Evolutionary conservation across 2,888 invertebrate species (phyloP).

Genomic region (Thymelicus lineola): DNA sequence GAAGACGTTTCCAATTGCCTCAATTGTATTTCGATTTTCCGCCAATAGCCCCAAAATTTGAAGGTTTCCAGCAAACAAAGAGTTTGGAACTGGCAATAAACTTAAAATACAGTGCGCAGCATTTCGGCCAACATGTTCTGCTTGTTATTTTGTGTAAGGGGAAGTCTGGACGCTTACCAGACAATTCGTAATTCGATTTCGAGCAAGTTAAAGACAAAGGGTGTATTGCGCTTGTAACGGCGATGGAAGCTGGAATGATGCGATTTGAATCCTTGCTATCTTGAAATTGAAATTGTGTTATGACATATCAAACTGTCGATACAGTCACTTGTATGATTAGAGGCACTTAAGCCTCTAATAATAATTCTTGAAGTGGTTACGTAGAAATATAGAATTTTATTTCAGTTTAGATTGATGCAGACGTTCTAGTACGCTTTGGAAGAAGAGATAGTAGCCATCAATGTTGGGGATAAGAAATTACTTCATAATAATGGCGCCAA

Average conservation of each 20-base stretch:
- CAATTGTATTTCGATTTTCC: slow-evolving; percentile 38
- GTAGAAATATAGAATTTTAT: too few relatives aligned
- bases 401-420: too few relatives aligned
- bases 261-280: slow-evolving; percentile 9
- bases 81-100: slow-evolving; percentile 36
- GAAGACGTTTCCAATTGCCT: slow-evolving; percentile 35
- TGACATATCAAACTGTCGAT: not conserved
- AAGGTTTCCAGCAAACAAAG: slow-evolving; percentile 37
- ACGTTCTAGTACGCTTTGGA: too few relatives aligned
- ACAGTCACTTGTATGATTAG: too few relatives aligned
- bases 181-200: slow-evolving; percentile 39
- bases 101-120: slow-evolving; percentile 38
- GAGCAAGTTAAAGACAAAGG: slow-evolving; percentile 37
- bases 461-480: too few relatives aligned
- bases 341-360: too few relatives aligned
- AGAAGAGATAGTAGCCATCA: too few relatives aligned
- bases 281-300: not conserved
- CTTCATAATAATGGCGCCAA: too few relatives aligned
- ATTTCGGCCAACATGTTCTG: slow-evolving; percentile 33
- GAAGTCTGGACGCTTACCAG: slow-evolving; percentile 40
- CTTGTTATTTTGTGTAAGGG: slow-evolving; percentile 39
- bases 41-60: slow-evolving; percentile 35
- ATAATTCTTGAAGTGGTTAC: too few relatives aligned
- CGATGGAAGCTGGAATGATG: slow-evolving; percentile 21
- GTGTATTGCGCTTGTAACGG: slow-evolving; percentile 30